phyloP scores from a whole-genome alignment of 2,888 invertebrate genomes.

The Sminthurinus aureus region DNA sequence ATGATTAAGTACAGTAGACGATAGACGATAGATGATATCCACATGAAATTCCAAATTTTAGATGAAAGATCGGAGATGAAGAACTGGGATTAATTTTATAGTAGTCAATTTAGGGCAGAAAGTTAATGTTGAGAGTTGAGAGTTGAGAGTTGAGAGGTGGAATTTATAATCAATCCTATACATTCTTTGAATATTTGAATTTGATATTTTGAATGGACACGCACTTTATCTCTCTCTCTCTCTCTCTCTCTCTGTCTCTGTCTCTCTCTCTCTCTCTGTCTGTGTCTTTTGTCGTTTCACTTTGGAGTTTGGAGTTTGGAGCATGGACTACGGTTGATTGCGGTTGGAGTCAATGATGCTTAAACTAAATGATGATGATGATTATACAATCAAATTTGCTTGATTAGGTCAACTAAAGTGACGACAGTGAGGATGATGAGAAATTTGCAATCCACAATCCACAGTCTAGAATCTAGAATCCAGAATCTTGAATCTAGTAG shows the following conservation, averaged over 20 bases:
- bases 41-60: no score
- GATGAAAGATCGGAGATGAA: no score
- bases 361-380: constrained; percentile 7
- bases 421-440: neutral
- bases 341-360: neutral
- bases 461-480: neutral
- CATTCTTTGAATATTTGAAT: neutral
- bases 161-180: neutral
- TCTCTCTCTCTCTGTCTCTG: constrained; percentile 1
- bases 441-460: neutral
- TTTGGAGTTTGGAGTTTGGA: neutral
- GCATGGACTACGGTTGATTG: neutral
- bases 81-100: no score
- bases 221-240: neutral
- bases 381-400: constrained; percentile 34
- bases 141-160: no score
- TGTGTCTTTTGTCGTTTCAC: neutral
- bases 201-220: neutral
- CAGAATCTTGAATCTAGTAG: neutral
- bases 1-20: no score
- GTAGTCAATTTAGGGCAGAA: no score
- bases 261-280: neutral
- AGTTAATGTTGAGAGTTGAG: no score
- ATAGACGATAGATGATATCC: no score
- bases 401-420: constrained; percentile 31